These are phyloP conservation scores for Solenodon paradoxus DNA, from an alignment of 2,113 vertebrate genomes.

Conservation along the genomic window DNA sequence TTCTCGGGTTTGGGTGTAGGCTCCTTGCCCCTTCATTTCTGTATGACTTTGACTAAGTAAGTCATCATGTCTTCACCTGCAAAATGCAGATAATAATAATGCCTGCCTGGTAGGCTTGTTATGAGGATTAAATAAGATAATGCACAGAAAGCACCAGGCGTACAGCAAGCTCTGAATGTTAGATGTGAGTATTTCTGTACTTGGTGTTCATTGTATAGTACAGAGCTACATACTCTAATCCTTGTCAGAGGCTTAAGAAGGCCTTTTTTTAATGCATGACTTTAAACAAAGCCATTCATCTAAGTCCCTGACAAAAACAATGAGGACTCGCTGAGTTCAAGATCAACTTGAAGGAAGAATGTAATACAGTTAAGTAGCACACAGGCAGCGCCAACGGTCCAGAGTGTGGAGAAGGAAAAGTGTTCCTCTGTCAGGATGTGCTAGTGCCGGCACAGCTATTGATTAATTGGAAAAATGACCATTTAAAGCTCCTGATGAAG, in stretches of 20 bases:
- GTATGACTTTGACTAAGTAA: not conserved
- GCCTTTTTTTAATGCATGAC: not conserved
- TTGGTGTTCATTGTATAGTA: not conserved
- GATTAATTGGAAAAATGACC: not conserved
- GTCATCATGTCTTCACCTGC: not conserved
- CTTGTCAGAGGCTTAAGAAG: constrained; percentile 17
- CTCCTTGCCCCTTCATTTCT: constrained; percentile 10
- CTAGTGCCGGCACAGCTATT: not conserved
- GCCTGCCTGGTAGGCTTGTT: not conserved
- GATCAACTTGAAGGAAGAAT: not conserved
- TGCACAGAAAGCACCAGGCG: not conserved
- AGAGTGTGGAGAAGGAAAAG: not conserved
- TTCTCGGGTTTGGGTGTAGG: not conserved
- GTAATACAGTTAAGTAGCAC: not conserved
- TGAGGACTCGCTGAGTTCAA: not conserved
- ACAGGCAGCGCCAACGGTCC: not conserved
- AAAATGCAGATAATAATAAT: not conserved
- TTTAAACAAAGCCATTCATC: constrained; percentile 36
- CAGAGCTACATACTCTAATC: not conserved
- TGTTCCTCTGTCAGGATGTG: not conserved
- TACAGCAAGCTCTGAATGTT: constrained; percentile 1
- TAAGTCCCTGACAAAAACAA: not conserved
- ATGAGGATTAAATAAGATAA: not conserved
- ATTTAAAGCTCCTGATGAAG: not conserved
- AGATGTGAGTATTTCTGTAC: not conserved